Base-by-base conservation (phyloP, 2,113 vertebrate genomes). In the Delphinus delphis region DNA sequence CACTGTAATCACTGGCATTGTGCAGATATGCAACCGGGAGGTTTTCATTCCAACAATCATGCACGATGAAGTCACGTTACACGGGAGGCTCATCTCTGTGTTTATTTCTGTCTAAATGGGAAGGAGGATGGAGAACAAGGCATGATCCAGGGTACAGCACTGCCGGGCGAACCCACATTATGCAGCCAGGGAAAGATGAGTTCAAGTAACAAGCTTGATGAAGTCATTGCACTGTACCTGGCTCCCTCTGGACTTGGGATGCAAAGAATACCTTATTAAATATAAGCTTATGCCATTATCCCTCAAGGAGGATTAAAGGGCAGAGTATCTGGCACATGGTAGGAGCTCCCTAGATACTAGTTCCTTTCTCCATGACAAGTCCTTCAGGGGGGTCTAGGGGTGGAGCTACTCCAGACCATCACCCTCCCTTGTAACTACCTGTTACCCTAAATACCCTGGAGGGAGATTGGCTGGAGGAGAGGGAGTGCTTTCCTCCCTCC, bases 1-100 rank as follows among this genome's bases (percentile, higher is more conserved):
- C 92, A 85, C 95, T 55, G 44, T 88, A 95, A 93, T 97, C 87
- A 53, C 26, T 85, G 90, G 63, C 95, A 94, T 95, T 98, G 98
- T 88, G 20, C 67, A 93, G 87, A 20, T 89, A 36, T 38, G 91
- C 65, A 88, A 31, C 70, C 92, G 18, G 88, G 81, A 97, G 96
- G 36, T 70, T 97, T 95, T 96, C 92, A 88, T 92, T 93, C 81
- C 21, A 41, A 88, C 83, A 65, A 92, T 93, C 95, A 86, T 89
- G 70, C 53, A 10, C 15, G 44, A 93, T 68, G 86, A 90, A 96
- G 90, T 96, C 87, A 95, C 28, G 3, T 92, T 91, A 60, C 2
- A 25, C 4, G 17, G 88, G 17, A 76, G 41, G 55, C 74, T 83
- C 81, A 47, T 84, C 88, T 74, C 65, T 28, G 38, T 31, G 67